Conservation (phyloP, 2,797 vertebrate species). For the Diplodus sargus region DNA sequence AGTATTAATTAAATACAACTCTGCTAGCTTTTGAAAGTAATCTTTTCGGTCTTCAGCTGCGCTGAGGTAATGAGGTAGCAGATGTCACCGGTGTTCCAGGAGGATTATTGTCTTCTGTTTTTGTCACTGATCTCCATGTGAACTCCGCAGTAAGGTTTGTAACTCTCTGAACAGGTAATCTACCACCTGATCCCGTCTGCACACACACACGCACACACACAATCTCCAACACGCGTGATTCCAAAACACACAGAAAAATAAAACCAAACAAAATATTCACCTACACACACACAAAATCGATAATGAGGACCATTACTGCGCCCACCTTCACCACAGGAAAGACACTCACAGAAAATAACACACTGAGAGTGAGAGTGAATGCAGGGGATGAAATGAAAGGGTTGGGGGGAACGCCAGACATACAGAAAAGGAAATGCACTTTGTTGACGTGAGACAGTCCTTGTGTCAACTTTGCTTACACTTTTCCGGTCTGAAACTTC, state of each 20-base stretch:
- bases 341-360: conserved; percentile 36
- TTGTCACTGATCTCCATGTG: conserved; percentile 17
- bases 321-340: conserved; percentile 23
- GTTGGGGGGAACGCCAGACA: not conserved
- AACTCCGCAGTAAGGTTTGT: conserved; percentile 27
- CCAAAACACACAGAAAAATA: conserved; percentile 18
- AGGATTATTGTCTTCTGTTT: conserved; percentile 39
- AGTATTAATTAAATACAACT: conserved; percentile 26
- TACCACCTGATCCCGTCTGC: conserved; percentile 22
- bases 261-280: conserved; percentile 28
- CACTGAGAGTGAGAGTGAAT: conserved; percentile 14
- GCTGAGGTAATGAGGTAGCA: conserved; percentile 24
- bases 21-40: conserved; percentile 9
- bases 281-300: conserved; percentile 14
- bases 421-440: conserved; percentile 9
- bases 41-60: conserved; percentile 4
- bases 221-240: not conserved
- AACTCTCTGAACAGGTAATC: conserved; percentile 29
- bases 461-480: conserved; percentile 10
- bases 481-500: conserved; percentile 8
- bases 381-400: conserved; percentile 11
- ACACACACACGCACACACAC: not conserved
- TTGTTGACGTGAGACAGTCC: conserved; percentile 9
- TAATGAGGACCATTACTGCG: conserved; percentile 25
- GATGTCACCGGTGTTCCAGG: conserved; percentile 24